A percentile compares a stretch with the other conserved stretches of the same genome.
These are phyloP conservation scores for Pseudonaja textilis DNA, from an alignment of 2,113 vertebrate species.

Conservation along the genomic window DNA sequence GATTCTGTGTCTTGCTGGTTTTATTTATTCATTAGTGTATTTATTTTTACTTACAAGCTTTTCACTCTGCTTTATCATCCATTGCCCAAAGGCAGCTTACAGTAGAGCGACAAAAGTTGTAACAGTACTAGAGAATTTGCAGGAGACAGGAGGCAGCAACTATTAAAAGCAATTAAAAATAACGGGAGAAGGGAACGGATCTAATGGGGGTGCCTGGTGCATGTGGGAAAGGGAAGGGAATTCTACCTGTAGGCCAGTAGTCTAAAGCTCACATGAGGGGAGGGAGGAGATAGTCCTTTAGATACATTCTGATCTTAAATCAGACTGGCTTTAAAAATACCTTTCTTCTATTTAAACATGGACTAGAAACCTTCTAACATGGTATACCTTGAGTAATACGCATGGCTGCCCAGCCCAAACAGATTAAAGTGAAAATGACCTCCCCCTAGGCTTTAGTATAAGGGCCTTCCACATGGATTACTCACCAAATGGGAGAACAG, in stretches of 20 bases:
- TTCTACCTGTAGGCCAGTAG: not conserved
- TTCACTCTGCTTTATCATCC: not conserved
- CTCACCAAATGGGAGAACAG: not conserved
- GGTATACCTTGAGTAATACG: not conserved
- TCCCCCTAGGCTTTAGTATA: not conserved
- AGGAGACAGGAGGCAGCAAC: not conserved
- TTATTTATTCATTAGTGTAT: not conserved
- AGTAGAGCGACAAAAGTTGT: not conserved
- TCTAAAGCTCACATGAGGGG: not conserved
- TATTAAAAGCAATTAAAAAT: not conserved
- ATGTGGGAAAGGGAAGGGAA: not conserved
- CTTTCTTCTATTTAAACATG: not conserved
- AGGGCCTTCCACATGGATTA: not conserved
- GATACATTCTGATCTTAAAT: not conserved
- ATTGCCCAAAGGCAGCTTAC: not conserved
- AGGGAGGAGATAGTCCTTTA: not conserved
- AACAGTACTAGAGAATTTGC: not conserved
- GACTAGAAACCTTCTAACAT: not conserved
- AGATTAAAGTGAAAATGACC: not conserved
- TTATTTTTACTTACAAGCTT: not conserved
- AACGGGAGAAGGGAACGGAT: not conserved
- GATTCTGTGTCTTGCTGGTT: not conserved
- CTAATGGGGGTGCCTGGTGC: not conserved
- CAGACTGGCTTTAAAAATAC: not conserved
- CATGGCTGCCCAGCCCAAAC: not conserved